Conservation (phyloP, 2,888 invertebrate species). For the Ethmia dodecea region DNA sequence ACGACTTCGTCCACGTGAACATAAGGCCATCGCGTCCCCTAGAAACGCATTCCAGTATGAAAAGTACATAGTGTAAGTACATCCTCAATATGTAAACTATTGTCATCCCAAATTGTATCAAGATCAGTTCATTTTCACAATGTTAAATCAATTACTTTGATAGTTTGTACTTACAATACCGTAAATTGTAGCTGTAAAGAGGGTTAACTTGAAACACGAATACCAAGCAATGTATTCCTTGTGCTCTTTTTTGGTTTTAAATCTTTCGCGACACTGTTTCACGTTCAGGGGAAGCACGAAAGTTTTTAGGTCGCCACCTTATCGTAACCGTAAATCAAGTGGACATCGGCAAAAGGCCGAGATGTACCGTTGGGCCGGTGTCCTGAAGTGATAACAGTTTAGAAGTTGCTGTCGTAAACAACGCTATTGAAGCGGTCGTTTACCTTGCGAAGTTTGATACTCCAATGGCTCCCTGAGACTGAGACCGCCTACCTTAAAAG, state of each 20-base stretch:
- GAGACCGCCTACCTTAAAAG: no score
- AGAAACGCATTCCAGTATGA: no score
- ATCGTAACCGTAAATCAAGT: slow-evolving; percentile 67
- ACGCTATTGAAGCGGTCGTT: slow-evolving; percentile 36
- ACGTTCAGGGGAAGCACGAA: slow-evolving; percentile 40
- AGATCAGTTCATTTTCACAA: no score
- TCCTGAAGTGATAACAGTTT: slow-evolving; percentile 59
- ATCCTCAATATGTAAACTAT: no score
- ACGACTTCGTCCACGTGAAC: no score
- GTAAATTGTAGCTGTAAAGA: no score
- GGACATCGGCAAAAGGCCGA: slow-evolving; percentile 55
- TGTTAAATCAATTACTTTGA: no score
- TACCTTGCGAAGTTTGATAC: slow-evolving; percentile 7
- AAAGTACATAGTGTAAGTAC: no score
- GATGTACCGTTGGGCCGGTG: slow-evolving; percentile 43
- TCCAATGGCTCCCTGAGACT: no score
- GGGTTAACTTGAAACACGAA: slow-evolving; percentile 1
- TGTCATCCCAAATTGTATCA: no score
- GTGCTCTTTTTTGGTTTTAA: slow-evolving; percentile 57
- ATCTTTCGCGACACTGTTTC: slow-evolving; percentile 51
- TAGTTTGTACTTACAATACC: no score
- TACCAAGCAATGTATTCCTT: slow-evolving; percentile 25
- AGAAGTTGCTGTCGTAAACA: slow-evolving; percentile 52
- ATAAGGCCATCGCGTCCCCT: no score
- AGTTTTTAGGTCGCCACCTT: slow-evolving; percentile 66